These are phyloP conservation scores for Diploptera punctata DNA, from an alignment of 2,888 invertebrate species.

Conservation along the genomic window DNA sequence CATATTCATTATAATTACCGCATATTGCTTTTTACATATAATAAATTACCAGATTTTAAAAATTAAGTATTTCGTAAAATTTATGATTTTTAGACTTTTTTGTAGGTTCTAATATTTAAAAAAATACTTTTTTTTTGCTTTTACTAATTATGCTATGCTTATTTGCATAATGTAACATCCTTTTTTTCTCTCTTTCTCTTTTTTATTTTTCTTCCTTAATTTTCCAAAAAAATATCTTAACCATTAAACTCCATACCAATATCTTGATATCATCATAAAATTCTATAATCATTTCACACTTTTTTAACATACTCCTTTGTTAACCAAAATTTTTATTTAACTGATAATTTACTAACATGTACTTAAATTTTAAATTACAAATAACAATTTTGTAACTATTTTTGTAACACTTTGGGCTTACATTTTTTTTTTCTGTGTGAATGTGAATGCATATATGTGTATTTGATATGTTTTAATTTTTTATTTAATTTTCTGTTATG, in stretches of 20 bases:
- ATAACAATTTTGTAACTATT: slow-evolving; percentile 3
- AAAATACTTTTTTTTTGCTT: slow-evolving; percentile 25
- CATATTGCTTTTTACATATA: not conserved
- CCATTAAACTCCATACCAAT: not conserved
- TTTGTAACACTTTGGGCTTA: slow-evolving; percentile 1
- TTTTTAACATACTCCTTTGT: slow-evolving; percentile 1
- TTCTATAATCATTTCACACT: not conserved
- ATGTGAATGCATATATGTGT: slow-evolving; percentile 25
- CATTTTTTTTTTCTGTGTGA: slow-evolving; percentile 13
- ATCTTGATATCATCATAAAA: slow-evolving; percentile 1
- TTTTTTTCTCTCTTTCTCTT: slow-evolving; percentile 32
- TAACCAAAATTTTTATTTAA: slow-evolving; percentile 1
- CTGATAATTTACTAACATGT: not conserved
- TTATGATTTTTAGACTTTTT: not conserved
- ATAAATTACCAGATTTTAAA: not conserved
- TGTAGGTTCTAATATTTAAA: slow-evolving; percentile 10
- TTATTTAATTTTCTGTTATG: slow-evolving; percentile 8
- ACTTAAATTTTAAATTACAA: not conserved
- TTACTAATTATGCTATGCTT: slow-evolving; percentile 31
- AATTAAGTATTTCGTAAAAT: not conserved
- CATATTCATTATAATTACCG: not conserved
- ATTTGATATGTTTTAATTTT: slow-evolving; percentile 18
- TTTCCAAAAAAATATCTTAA: slow-evolving; percentile 19
- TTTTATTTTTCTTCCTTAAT: slow-evolving; percentile 24
- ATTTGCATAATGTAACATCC: slow-evolving; percentile 32